A percentile compares a stretch with the other conserved stretches of the same genome.
Conservation (phyloP, 2,888 invertebrate species). For the Deroplatys truncata region DNA sequence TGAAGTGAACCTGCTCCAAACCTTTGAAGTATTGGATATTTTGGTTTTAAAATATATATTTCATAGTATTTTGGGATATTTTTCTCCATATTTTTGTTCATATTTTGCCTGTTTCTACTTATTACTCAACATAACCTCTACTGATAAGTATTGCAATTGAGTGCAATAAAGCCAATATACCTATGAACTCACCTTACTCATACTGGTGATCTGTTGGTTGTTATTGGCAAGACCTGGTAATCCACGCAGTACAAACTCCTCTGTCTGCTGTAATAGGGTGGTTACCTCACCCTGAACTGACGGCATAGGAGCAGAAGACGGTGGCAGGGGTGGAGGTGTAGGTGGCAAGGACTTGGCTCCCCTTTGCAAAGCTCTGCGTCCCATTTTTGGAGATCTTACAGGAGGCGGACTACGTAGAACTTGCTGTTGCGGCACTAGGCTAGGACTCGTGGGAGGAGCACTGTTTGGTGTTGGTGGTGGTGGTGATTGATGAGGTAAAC, state of each 20-base stretch:
- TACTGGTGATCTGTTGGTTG: background rate
- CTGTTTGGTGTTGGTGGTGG: slow-evolving; percentile 47
- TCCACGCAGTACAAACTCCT: slow-evolving; percentile 26
- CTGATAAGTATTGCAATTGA: too few relatives aligned
- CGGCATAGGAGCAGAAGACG: slow-evolving; percentile 24
- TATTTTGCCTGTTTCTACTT: too few relatives aligned
- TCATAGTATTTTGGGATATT: too few relatives aligned
- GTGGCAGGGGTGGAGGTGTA: slow-evolving; percentile 40
- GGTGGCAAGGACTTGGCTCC: slow-evolving; percentile 41
- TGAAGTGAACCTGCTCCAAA: too few relatives aligned
- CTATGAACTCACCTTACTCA: slow-evolving; percentile 25
- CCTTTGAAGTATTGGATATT: too few relatives aligned
- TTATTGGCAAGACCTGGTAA: slow-evolving; percentile 25
- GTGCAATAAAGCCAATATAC: slow-evolving; percentile 22
- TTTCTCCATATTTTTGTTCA: too few relatives aligned
- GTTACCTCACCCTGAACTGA: slow-evolving; percentile 19
- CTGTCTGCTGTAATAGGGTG: slow-evolving; percentile 11
- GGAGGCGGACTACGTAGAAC: slow-evolving; percentile 49
- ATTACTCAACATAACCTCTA: too few relatives aligned
- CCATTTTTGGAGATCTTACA: slow-evolving; percentile 56
- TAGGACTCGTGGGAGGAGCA: background rate
- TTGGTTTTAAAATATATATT: too few relatives aligned
- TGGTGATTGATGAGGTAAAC: slow-evolving; percentile 38
- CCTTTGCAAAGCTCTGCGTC: slow-evolving; percentile 48
- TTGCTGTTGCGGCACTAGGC: slow-evolving; percentile 38